phyloP scores from a whole-genome alignment of 2,888 invertebrate genomes.

The Ommatoiulus sabulosus region DNA sequence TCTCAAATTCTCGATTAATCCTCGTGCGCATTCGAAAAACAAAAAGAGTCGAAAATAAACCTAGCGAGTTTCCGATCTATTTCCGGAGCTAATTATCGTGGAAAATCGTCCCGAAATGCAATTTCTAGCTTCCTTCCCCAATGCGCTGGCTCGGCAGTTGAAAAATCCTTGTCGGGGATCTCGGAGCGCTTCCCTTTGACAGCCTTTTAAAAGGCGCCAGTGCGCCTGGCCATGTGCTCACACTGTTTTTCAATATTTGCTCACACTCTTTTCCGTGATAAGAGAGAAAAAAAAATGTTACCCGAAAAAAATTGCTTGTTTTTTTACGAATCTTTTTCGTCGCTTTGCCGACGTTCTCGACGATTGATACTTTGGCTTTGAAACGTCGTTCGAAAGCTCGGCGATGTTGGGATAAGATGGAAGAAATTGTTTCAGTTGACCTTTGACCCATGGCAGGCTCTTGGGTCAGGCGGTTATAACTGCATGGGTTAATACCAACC shows the following conservation, averaged over 20 bases:
- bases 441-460: not conserved
- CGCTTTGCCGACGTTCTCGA: not conserved
- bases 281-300: not conserved
- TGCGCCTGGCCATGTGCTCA: conserved; percentile 6
- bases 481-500: no score
- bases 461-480: no score
- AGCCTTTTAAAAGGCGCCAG: conserved; percentile 25
- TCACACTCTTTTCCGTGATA: not conserved
- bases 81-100: not conserved
- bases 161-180: not conserved
- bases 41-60: no score
- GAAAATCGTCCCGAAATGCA: not conserved
- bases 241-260: not conserved
- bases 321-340: not conserved
- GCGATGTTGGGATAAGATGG: not conserved
- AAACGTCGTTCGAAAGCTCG: not conserved
- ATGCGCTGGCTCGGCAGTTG: no score
- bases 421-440: not conserved
- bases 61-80: no score
- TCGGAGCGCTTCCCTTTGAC: not conserved
- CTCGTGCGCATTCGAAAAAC: no score
- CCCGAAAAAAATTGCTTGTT: not conserved
- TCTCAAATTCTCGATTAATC: no score
- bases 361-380: not conserved
- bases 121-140: not conserved